These are phyloP conservation scores for Habropoda laboriosa DNA, from an alignment of 1,140 invertebrate species.

Conservation along the genomic window DNA sequence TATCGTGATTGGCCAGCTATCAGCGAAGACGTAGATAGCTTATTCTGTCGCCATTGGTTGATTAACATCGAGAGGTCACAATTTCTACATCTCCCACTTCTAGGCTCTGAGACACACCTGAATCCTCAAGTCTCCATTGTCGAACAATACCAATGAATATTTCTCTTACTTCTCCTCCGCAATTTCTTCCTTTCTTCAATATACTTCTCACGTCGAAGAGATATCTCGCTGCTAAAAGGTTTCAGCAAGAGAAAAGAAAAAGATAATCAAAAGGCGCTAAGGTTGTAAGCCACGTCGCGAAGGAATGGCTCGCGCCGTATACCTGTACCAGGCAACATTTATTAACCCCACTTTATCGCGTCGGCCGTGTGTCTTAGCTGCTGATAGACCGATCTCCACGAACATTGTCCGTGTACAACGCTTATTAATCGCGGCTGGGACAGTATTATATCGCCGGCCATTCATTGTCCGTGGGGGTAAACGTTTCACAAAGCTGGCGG, in stretches of 20 bases:
- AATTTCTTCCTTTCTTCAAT: too few species aligned
- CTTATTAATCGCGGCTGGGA: conserved; percentile 24
- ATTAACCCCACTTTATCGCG: neutral
- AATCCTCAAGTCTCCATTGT: too few species aligned
- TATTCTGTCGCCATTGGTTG: too few species aligned
- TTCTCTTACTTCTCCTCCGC: too few species aligned
- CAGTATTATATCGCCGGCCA: neutral
- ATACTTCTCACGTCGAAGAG: neutral
- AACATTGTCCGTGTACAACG: neutral
- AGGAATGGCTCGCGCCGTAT: neutral
- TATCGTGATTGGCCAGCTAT: too few species aligned
- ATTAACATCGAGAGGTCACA: too few species aligned
- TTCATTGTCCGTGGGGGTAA: neutral
- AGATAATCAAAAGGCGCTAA: neutral
- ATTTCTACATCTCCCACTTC: too few species aligned
- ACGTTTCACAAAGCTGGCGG: neutral
- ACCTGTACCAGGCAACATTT: neutral
- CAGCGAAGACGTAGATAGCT: too few species aligned
- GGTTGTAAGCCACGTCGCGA: neutral
- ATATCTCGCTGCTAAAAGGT: too few species aligned
- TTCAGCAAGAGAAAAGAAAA: neutral
- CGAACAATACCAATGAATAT: too few species aligned
- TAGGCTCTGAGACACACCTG: too few species aligned
- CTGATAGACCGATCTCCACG: neutral
- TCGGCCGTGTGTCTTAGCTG: neutral